These are phyloP conservation scores for Silurus meridionalis DNA, from an alignment of 2,113 vertebrate genomes.

Conservation along the genomic window DNA sequence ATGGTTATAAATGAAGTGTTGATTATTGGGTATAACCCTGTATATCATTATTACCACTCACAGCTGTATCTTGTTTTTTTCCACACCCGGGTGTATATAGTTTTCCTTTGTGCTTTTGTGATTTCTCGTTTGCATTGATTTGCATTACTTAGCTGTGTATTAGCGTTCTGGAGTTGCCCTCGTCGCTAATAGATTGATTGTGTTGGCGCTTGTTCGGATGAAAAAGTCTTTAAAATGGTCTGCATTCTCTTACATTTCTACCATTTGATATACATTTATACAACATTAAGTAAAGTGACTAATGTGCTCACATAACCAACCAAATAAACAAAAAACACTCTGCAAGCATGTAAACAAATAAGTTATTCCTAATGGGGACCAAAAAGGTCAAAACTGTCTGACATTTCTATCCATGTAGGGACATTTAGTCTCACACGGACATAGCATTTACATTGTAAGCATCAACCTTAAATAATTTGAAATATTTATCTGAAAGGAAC, in stretches of 20 bases:
- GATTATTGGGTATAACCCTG: not conserved
- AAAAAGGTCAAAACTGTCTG: not conserved
- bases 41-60: not conserved
- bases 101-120: not conserved
- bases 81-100: not conserved
- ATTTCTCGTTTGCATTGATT: conserved; percentile 22
- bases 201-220: not conserved
- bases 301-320: not conserved
- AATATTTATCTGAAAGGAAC: not conserved
- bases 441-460: not conserved
- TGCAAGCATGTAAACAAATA: not conserved
- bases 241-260: not conserved
- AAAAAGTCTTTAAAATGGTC: not conserved
- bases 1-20: not conserved
- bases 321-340: not conserved
- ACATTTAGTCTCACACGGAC: not conserved
- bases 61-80: conserved; percentile 17
- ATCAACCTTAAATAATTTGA: not conserved
- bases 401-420: not conserved
- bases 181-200: not conserved
- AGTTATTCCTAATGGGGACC: not conserved
- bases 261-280: not conserved
- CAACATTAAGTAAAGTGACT: not conserved
- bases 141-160: conserved; percentile 2
- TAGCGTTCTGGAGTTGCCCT: not conserved